Base-by-base conservation (phyloP, 2,113 vertebrate genomes). In the Nanorana parkeri region DNA sequence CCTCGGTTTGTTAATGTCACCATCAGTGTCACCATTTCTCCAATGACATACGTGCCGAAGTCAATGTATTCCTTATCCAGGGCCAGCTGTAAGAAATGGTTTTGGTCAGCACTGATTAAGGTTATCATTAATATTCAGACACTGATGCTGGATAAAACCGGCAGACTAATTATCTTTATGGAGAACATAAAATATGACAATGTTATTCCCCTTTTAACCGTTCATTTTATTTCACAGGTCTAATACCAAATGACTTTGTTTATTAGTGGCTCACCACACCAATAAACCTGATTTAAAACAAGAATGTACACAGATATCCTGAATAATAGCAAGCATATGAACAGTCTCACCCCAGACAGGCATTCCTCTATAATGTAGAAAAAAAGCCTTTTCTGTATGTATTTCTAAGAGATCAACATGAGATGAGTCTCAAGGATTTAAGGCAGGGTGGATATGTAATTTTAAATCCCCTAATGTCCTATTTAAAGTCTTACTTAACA, bases 1-100 rank as follows among this genome's bases (percentile, higher is more conserved):
- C 97, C 97, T 1, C 75, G 78, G 87, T 99, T 99, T 86, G 90
- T 95, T 91, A 99, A 87, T 17, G 86, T 96, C 92, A 99, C 86
- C 78, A 85, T 81, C 87, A 81, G 93, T 86, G 94, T 93, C 82
- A 96, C 86, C 47, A 90, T 95, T 86, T 99, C 94, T 41, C 97
- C 97, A 77, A 99, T 94, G 81, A 96, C 89, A 5, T 95, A 94
- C 74, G 91, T 93, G 77, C 97, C 96, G 20, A 98, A 98, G 87
- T 96, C 93, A 79, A 99, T 84, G 85, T 93, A 87, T 84, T 92
- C 89, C 86, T 90, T 93, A 92, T 98, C 96, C 4, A 98, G 92
- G 65, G 94, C 91, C 86, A 96, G 88, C 97, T 99, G 90, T 60
- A 86, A 78, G 64, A 74, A 16, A 36, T 60, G 20, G 19, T 15